Conservation (phyloP, 1,140 invertebrate genomes). For the Sogatella furcifera region DNA sequence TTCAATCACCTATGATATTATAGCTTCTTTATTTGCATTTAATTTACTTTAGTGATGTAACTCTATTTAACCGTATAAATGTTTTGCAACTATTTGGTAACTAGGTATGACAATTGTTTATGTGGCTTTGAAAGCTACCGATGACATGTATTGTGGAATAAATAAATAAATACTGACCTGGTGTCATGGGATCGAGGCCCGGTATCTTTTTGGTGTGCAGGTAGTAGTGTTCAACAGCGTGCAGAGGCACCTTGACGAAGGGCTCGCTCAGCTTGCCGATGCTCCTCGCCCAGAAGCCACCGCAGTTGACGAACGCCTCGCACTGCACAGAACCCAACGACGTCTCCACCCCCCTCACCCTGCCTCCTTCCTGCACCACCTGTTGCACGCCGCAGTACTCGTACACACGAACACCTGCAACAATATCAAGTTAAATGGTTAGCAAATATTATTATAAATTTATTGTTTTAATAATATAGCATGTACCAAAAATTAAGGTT, state of each 20-base stretch:
- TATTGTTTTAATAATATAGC: too few species aligned
- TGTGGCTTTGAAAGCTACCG: too few species aligned
- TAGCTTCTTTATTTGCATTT: too few species aligned
- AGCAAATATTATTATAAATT: too few species aligned
- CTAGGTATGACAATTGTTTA: too few species aligned
- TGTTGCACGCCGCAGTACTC: constrained; percentile 70
- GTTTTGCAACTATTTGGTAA: too few species aligned
- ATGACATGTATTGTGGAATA: too few species aligned
- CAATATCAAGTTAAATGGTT: too few species aligned
- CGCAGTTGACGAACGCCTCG: constrained; percentile 86
- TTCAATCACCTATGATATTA: too few species aligned
- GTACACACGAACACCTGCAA: constrained; percentile 66
- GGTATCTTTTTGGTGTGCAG: constrained; percentile 72
- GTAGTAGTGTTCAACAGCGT: constrained; percentile 89
- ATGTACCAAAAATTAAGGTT: too few species aligned
- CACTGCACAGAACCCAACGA: constrained; percentile 65
- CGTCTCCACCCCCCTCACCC: constrained; percentile 64
- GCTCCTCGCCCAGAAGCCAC: constrained; percentile 66
- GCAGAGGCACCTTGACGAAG: constrained; percentile 79
- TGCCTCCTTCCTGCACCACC: constrained; percentile 51
- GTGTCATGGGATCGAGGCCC: constrained; percentile 56
- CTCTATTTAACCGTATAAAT: too few species aligned
- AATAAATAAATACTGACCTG: constrained; percentile 42
- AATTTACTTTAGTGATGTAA: too few species aligned
- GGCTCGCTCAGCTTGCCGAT: constrained; percentile 77